Base-by-base conservation (phyloP, 2,888 invertebrate genomes). In the Ptychoptera albimana region DNA sequence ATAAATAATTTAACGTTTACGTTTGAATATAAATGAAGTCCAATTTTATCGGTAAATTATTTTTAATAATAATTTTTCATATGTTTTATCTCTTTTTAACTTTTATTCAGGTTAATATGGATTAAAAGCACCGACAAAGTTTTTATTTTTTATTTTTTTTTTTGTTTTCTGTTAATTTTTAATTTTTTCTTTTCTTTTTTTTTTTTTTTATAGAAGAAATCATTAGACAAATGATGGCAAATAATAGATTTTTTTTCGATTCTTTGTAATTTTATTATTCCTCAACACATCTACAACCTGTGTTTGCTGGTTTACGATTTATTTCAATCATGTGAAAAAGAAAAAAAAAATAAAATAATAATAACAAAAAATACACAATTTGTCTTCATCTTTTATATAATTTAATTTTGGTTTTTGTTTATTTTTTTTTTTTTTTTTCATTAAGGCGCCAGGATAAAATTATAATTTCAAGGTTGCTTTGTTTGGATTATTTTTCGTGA, bases 151-250 rank as follows among this genome's bases (percentile, higher is more conserved):
- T 2, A 7, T 23, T 5, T 5, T 23, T 23, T 23, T 23, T 23
- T 5, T 5, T 23, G 3, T 23, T 23, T 23, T 23, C n/a, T n/a
- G n/a, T n/a, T n/a, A n/a, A n/a, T n/a, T n/a, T n/a, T n/a, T n/a
- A n/a, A n/a, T n/a, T n/a, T 32, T 32, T 32, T 32, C 9, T 32
- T 2, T 32, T 23, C 3, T 5, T 23, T 23, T 23, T 23, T 23
- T 5, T 5, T 23, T 23, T 23, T 23, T 23, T 23, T 23, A 7
- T 23, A 23, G 23, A 23, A 23, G 23, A 23, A 23, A 23, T 23
- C 23, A 23, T 23, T 23, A 23, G 23, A 65, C 61, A 65, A 63
- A 63, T 63, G 64, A 64, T 65, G 58, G 58, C 59, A 63, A 63
- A 62, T 62, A 64, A 63, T 60, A 61, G 59, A 59, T 63, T 60